Evolutionary conservation across 2,888 invertebrate species (phyloP).

Genomic region (Drosophila percnosoma): DNA sequence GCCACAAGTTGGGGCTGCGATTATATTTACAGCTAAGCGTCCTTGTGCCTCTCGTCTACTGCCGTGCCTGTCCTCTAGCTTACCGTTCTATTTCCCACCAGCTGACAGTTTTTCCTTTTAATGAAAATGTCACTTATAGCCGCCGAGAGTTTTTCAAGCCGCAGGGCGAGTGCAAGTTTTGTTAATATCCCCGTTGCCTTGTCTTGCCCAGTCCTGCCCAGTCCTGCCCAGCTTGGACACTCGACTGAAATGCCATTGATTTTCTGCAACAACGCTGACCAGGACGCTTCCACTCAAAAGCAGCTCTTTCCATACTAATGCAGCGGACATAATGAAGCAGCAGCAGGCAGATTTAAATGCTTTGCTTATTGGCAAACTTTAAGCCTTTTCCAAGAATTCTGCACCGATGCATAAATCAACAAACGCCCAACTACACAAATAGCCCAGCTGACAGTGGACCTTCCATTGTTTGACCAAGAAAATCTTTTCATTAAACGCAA

Average conservation of each 20-base stretch:
- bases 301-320: conserved; percentile 42
- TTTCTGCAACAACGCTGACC: conserved; percentile 75
- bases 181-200: conserved; percentile 25
- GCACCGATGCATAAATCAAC: conserved; percentile 71
- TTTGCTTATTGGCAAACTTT: conserved; percentile 52
- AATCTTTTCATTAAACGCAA: conserved; percentile 57
- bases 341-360: conserved; percentile 39
- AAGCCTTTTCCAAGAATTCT: conserved; percentile 61
- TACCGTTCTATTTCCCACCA: background rate
- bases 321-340: conserved; percentile 41
- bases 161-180: conserved; percentile 52
- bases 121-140: conserved; percentile 77
- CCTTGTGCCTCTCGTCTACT: conserved; percentile 12
- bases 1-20: conserved; percentile 29
- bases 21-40: conserved; percentile 44
- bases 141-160: conserved; percentile 48
- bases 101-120: conserved; percentile 65
- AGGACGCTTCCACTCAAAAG: conserved; percentile 20
- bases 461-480: conserved; percentile 71
- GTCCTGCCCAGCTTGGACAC: conserved; percentile 26
- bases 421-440: conserved; percentile 40
- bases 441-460: conserved; percentile 17
- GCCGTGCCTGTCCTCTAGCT: background rate
- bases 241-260: conserved; percentile 59
- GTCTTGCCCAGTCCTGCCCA: background rate